A percentile compares a stretch with the other conserved stretches of the same genome.
Conservation (phyloP, 2,888 invertebrate genomes). For the Saturnia japonica region DNA sequence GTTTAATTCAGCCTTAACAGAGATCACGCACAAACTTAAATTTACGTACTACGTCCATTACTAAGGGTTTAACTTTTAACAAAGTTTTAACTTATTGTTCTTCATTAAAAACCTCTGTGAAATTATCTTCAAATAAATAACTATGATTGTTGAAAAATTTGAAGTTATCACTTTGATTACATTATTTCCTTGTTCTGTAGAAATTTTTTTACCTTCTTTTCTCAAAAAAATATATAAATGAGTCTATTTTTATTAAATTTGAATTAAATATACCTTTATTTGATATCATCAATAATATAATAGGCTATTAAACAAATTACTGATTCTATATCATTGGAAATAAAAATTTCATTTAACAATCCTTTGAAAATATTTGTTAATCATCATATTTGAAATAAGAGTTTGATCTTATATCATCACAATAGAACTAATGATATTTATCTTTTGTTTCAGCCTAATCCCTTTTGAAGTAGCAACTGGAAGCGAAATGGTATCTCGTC, state of each 20-base stretch:
- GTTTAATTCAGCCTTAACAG: not conserved
- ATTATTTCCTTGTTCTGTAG: conserved; percentile 17
- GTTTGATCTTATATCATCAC: not conserved
- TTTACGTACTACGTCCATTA: conserved; percentile 7
- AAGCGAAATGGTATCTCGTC: conserved; percentile 92
- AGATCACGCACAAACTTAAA: conserved; percentile 8
- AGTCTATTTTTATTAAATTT: not conserved
- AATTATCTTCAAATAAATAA: not conserved
- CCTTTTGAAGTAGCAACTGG: conserved; percentile 77
- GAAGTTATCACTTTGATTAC: conserved; percentile 30
- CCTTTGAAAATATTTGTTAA: not conserved
- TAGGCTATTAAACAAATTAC: too few relatives aligned
- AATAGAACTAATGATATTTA: conserved; percentile 5
- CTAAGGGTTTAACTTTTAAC: too few relatives aligned
- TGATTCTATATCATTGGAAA: too few relatives aligned
- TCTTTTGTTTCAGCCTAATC: conserved; percentile 73
- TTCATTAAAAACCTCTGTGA: not conserved
- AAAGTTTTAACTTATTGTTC: not conserved
- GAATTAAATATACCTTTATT: not conserved
- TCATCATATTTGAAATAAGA: not conserved
- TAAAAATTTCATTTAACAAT: not conserved
- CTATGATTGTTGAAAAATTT: conserved; percentile 14
- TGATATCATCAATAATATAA: too few relatives aligned
- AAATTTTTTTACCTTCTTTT: not conserved
- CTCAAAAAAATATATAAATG: not conserved